These are phyloP conservation scores for Hipposideros armiger DNA, from an alignment of 2,113 vertebrate genomes.

Conservation along the genomic window DNA sequence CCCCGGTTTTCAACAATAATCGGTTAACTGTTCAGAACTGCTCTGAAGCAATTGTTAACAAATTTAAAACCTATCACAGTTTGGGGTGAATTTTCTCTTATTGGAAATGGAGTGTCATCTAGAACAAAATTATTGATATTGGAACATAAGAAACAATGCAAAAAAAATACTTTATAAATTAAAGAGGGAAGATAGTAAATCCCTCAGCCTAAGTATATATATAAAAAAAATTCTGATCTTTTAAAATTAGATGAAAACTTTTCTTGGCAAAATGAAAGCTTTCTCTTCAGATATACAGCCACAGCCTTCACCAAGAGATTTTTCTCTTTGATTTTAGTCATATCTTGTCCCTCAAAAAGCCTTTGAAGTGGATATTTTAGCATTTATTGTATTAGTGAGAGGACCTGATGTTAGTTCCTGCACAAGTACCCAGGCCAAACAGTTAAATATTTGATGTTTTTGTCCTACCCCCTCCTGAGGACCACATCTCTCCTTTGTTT, in stretches of 20 bases:
- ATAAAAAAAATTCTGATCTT: neutral
- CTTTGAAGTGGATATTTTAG: constrained; percentile 51
- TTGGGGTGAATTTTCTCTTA: neutral
- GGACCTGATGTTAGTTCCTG: neutral
- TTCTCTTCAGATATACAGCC: neutral
- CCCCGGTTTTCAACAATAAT: neutral
- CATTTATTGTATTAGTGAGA: constrained; percentile 21
- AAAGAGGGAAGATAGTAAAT: neutral
- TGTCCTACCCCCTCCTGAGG: neutral
- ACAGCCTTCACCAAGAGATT: neutral
- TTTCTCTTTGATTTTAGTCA: neutral
- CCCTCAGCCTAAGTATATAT: neutral
- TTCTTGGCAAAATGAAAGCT: neutral
- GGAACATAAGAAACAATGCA: neutral
- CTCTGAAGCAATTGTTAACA: neutral
- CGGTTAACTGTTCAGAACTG: constrained; percentile 11
- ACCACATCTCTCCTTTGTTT: constrained; percentile 20
- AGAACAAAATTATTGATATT: neutral
- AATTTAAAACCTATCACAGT: neutral
- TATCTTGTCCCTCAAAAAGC: neutral
- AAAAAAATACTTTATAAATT: neutral
- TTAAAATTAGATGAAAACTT: constrained; percentile 27
- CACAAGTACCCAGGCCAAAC: constrained; percentile 58
- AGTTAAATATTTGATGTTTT: constrained; percentile 41
- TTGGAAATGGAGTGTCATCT: neutral